Percentiles rank a stretch among this genome's conserved stretches.
These are phyloP conservation scores for Laterallus jamaicensis DNA, from an alignment of 2,113 vertebrate genomes.

Conservation along the genomic window DNA sequence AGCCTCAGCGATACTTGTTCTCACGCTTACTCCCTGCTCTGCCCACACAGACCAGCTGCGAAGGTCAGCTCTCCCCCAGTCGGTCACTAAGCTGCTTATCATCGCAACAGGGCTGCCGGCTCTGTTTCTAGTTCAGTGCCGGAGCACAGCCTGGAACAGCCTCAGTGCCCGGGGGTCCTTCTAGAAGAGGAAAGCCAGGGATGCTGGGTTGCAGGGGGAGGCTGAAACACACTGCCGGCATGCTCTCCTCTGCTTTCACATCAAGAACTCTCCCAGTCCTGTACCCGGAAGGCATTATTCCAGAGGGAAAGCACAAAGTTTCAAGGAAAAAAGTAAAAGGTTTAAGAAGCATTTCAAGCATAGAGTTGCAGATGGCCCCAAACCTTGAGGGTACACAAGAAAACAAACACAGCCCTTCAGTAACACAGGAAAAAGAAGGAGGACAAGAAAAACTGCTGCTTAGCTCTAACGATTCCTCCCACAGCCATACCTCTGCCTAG, in stretches of 20 bases:
- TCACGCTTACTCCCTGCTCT: background rate
- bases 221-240: rapidly evolving
- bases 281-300: no score
- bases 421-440: rapidly evolving
- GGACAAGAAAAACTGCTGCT: background rate
- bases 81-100: background rate
- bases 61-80: background rate
- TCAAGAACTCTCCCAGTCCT: background rate
- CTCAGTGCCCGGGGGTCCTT: background rate
- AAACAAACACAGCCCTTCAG: background rate
- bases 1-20: rapidly evolving
- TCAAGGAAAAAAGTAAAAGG: rapidly evolving
- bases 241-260: background rate
- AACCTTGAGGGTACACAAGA: background rate
- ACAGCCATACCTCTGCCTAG: background rate
- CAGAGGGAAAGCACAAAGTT: background rate
- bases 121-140: background rate
- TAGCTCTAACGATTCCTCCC: background rate
- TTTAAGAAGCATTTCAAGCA: background rate
- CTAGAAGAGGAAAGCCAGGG: background rate
- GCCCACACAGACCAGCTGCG: background rate
- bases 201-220: rapidly evolving
- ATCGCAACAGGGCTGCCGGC: rapidly evolving
- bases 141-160: background rate
- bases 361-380: background rate